Evolutionary conservation across 2,888 invertebrate genomes (phyloP).

Genomic region (Clusia tigrina): DNA sequence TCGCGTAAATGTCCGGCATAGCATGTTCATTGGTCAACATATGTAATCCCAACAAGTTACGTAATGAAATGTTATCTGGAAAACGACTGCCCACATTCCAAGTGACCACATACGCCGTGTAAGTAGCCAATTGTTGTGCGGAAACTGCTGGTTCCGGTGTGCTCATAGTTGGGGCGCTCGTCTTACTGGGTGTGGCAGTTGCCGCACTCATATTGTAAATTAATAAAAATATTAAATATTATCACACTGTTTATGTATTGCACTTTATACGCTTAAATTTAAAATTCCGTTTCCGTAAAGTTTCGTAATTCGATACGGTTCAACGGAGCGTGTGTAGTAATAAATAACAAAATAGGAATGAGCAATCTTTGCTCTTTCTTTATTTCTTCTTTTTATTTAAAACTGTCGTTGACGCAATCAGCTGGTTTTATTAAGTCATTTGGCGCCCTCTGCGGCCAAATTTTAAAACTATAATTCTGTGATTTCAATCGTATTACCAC

Average conservation of each 20-base stretch:
- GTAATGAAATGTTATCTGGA: constrained; percentile 77
- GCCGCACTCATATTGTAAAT: neutral
- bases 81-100: constrained; percentile 89
- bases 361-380: constrained; percentile 2
- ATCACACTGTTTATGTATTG: neutral
- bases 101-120: constrained; percentile 81
- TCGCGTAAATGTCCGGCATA: constrained; percentile 83
- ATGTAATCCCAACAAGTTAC: constrained; percentile 74
- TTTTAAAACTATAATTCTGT: too few species aligned
- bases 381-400: neutral
- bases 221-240: too few species aligned
- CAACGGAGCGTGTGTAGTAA: constrained; percentile 6
- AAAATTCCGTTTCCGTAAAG: neutral
- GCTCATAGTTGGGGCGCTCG: neutral
- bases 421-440: constrained; percentile 3
- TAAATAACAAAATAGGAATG: constrained; percentile 5
- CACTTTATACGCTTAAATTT: neutral
- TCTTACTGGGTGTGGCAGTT: neutral
- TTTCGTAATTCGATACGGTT: constrained; percentile 12
- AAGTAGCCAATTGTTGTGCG: constrained; percentile 49
- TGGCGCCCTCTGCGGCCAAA: too few species aligned
- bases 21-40: constrained; percentile 62
- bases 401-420: constrained; percentile 8
- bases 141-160: neutral
- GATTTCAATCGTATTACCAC: too few species aligned